A percentile compares a stretch with the other conserved stretches of the same genome.
phyloP scores from a whole-genome alignment of 2,113 vertebrate genomes.

The Cyprinodon brontotheroides region DNA sequence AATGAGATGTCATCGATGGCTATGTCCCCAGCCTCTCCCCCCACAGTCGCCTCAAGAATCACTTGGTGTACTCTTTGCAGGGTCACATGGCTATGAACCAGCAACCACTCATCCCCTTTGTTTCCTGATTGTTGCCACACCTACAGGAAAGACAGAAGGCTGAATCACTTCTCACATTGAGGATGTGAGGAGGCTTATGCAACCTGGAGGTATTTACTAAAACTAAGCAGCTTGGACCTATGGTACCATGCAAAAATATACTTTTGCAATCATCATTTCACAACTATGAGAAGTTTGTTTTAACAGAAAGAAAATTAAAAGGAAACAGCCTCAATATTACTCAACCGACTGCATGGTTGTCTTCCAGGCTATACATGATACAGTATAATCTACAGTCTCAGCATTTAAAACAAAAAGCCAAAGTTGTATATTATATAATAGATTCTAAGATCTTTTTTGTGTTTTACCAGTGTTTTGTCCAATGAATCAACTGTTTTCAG shows the following conservation, averaged over 20 bases:
- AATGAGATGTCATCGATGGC: conserved; percentile 76
- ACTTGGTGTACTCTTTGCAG: conserved; percentile 70
- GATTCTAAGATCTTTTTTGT: not conserved
- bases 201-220: conserved; percentile 38
- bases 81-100: conserved; percentile 68
- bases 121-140: conserved; percentile 77
- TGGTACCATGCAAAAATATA: conserved; percentile 29
- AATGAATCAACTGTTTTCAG: conserved; percentile 54
- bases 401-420: not conserved
- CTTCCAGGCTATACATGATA: conserved; percentile 5
- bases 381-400: not conserved
- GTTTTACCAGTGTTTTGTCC: conserved; percentile 65
- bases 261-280: conserved; percentile 69
- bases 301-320: conserved; percentile 15
- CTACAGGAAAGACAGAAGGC: conserved; percentile 68
- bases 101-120: conserved; percentile 73
- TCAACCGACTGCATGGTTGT: conserved; percentile 40
- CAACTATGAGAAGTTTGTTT: conserved; percentile 55
- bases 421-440: not conserved
- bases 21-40: conserved; percentile 76
- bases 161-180: conserved; percentile 66
- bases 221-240: conserved; percentile 46
- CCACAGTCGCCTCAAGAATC: conserved; percentile 74
- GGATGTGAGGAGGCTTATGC: conserved; percentile 72
- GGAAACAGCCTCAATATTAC: conserved; percentile 48